phyloP scores from a whole-genome alignment of 2,888 invertebrate species.

The Tipula unca region DNA sequence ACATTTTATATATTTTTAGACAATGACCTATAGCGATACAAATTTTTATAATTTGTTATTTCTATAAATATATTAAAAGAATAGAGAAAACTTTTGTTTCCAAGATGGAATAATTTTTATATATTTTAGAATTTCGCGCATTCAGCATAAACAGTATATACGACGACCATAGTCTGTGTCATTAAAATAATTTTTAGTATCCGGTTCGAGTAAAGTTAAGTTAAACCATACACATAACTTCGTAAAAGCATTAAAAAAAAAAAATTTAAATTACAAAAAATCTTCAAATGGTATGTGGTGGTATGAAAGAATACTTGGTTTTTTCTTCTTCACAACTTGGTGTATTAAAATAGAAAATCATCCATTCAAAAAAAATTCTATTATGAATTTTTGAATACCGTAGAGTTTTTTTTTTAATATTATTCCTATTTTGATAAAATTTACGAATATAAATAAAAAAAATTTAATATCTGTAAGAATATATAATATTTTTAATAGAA shows the following conservation, averaged over 20 bases:
- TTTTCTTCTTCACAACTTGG: neutral
- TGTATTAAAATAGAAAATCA: neutral
- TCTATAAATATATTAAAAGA: too few relatives aligned
- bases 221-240: too few relatives aligned
- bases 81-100: too few relatives aligned
- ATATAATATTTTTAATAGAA: neutral
- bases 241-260: too few relatives aligned
- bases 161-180: neutral
- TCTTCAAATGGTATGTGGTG: neutral
- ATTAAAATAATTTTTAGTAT: neutral
- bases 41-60: too few relatives aligned
- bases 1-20: too few relatives aligned
- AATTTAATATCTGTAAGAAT: neutral
- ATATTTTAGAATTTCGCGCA: neutral
- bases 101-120: too few relatives aligned
- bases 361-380: neutral
- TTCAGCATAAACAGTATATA: neutral
- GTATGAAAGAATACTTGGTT: neutral
- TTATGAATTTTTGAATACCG: neutral
- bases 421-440: neutral
- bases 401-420: neutral
- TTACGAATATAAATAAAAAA: neutral
- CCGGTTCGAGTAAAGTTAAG: neutral
- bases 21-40: too few relatives aligned
- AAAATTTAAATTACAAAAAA: neutral